Conservation (phyloP, 1,140 invertebrate genomes). For the Lycorma delicatula region DNA sequence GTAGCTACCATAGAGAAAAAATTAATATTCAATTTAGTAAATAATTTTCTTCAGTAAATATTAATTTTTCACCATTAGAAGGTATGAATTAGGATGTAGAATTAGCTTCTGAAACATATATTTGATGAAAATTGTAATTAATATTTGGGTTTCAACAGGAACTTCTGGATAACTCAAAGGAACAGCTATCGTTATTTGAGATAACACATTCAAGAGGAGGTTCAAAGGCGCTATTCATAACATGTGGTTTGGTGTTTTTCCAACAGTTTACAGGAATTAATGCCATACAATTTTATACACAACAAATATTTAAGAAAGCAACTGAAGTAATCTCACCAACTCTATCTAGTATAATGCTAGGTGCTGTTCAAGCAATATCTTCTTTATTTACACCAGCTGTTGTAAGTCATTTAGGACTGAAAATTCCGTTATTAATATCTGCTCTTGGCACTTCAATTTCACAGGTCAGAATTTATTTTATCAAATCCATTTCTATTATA, state of each 20-base stretch:
- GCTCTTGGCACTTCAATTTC: neutral
- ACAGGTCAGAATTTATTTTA: neutral
- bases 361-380: neutral
- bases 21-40: too few relatives aligned
- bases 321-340: neutral
- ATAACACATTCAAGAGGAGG: neutral
- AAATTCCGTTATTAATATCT: neutral
- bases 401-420: neutral
- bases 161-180: neutral
- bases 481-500: neutral
- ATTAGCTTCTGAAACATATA: too few relatives aligned
- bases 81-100: too few relatives aligned
- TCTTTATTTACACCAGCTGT: neutral
- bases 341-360: neutral
- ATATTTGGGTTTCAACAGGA: neutral
- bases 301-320: neutral
- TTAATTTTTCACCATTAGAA: too few relatives aligned
- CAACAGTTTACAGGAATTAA: neutral
- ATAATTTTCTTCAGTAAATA: too few relatives aligned
- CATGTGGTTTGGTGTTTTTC: neutral
- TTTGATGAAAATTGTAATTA: too few relatives aligned
- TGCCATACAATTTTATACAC: neutral
- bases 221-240: neutral
- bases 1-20: too few relatives aligned
- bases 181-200: neutral